Conservation (phyloP, 2,113 vertebrate genomes). For the Calonectris borealis region DNA sequence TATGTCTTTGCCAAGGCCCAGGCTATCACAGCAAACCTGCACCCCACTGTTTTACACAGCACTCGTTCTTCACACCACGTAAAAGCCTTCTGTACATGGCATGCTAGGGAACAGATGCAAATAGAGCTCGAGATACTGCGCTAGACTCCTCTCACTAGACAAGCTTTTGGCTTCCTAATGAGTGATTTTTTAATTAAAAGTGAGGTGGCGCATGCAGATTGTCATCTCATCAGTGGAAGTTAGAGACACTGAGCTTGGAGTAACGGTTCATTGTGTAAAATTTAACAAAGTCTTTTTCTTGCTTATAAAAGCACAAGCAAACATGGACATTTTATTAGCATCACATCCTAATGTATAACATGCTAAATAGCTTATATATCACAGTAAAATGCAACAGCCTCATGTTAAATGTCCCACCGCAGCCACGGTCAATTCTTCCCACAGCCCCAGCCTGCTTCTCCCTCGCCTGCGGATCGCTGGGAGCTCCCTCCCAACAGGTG, state of each 20-base stretch:
- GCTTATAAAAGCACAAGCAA: background rate
- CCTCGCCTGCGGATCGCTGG: background rate
- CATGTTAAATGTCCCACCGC: background rate
- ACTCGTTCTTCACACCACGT: background rate
- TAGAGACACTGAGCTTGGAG: background rate
- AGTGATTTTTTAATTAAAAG: constrained; percentile 15
- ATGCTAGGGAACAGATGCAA: background rate
- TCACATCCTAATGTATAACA: background rate
- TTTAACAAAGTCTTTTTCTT: background rate
- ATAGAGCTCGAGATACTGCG: background rate
- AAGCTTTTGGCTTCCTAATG: background rate
- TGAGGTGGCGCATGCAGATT: background rate
- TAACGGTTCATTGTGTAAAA: background rate
- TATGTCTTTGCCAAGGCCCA: background rate
- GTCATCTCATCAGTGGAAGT: background rate
- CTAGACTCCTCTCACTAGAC: background rate
- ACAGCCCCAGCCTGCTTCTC: background rate
- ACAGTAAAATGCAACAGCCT: background rate
- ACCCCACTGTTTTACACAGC: background rate
- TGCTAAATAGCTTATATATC: background rate
- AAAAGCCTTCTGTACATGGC: background rate
- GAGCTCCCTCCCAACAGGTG: background rate
- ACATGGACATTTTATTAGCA: background rate
- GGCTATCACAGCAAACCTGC: background rate
- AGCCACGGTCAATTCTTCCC: background rate